Conservation (phyloP, 2,113 vertebrate genomes). For the Regulus satrapa region DNA sequence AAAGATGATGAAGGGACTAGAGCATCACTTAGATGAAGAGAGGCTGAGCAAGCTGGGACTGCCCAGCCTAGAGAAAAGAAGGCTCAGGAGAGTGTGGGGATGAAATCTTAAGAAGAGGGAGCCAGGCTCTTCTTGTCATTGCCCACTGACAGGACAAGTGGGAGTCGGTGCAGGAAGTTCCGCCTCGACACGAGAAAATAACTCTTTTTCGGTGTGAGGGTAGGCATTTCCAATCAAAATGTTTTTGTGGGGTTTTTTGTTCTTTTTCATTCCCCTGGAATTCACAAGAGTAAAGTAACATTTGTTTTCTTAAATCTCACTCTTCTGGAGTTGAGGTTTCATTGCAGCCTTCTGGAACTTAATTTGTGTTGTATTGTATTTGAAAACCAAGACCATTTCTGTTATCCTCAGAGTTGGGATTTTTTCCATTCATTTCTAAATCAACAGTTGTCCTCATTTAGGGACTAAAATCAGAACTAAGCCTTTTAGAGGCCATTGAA, state of each 20-base stretch:
- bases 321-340: background rate
- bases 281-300: background rate
- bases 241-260: background rate
- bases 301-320: background rate
- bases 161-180: background rate
- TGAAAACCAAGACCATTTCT: background rate
- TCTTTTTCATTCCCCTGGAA: background rate
- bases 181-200: background rate
- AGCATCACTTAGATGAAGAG: background rate
- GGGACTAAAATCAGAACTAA: background rate
- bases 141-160: background rate
- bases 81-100: background rate
- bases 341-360: background rate
- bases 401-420: background rate
- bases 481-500: background rate
- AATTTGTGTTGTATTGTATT: background rate
- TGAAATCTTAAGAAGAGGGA: background rate
- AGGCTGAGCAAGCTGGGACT: background rate
- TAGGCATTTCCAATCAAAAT: background rate
- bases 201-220: background rate
- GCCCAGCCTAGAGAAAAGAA: background rate
- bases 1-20: background rate
- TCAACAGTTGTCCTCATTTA: background rate
- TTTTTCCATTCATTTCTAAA: background rate
- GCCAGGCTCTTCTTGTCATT: background rate